phyloP scores from a whole-genome alignment of 2,888 invertebrate species.

The Agapostemon virescens region DNA sequence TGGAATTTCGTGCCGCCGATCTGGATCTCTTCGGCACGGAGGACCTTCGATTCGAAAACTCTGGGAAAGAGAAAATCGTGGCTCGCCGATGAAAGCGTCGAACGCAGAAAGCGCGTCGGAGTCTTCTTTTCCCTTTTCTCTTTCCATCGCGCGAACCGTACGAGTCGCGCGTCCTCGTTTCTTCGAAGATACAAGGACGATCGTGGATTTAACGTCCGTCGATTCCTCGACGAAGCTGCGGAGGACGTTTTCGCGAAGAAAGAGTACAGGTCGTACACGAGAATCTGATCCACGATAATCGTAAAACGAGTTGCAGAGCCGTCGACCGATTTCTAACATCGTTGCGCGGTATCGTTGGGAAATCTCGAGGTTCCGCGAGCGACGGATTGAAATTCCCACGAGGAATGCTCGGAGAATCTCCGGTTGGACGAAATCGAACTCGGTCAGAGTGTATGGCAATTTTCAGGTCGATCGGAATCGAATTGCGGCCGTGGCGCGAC shows the following conservation, averaged over 20 bases:
- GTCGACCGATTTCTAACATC: background rate
- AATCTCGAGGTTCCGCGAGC: background rate
- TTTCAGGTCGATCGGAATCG: too few species aligned
- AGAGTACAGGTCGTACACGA: too few species aligned
- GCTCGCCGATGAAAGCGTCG: slow-evolving; percentile 49
- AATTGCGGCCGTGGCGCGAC: too few species aligned
- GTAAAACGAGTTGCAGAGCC: too few species aligned
- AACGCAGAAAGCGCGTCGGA: slow-evolving; percentile 66
- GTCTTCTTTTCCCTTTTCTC: background rate
- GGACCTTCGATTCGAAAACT: background rate
- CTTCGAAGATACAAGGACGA: background rate
- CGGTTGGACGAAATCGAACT: too few species aligned
- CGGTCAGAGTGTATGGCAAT: too few species aligned
- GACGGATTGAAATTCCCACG: background rate
- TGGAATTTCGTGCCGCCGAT: too few species aligned
- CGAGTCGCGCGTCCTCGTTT: background rate
- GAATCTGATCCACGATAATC: too few species aligned
- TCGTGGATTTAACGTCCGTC: background rate
- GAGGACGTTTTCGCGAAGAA: too few species aligned
- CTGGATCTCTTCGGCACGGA: background rate
- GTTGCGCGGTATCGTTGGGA: background rate
- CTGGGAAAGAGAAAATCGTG: background rate
- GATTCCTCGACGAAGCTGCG: too few species aligned
- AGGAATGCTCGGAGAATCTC: background rate
- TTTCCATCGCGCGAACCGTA: background rate